Evolutionary conservation across 2,113 vertebrate species (phyloP).

Genomic region (Antechinus stuartii): DNA sequence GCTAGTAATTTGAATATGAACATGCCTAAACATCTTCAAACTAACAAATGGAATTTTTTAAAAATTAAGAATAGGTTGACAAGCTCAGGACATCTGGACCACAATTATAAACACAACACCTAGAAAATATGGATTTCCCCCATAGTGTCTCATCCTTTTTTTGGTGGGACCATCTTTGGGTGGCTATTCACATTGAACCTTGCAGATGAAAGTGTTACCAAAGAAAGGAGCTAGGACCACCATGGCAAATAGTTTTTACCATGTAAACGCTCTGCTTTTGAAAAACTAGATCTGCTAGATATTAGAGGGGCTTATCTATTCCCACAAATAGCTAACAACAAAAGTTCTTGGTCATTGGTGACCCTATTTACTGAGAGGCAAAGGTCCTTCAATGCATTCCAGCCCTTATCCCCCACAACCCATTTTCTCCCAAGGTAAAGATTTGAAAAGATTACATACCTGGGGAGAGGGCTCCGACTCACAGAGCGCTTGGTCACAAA

Average conservation of each 20-base stretch:
- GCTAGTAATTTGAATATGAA: constrained; percentile 5
- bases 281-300: constrained; percentile 42
- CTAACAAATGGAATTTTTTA: constrained; percentile 42
- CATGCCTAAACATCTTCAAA: constrained; percentile 1
- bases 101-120: not conserved
- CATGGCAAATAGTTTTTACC: constrained; percentile 35
- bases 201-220: not conserved
- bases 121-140: constrained; percentile 2
- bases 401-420: constrained; percentile 4
- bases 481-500: constrained; percentile 92
- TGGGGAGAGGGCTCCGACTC: constrained; percentile 94
- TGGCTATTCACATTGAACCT: not conserved
- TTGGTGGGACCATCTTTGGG: not conserved
- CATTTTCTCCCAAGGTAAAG: not conserved
- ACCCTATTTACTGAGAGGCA: not conserved
- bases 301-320: constrained; percentile 34
- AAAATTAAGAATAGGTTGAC: constrained; percentile 25
- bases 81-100: constrained; percentile 2
- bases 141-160: not conserved
- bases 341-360: not conserved
- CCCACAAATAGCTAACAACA: not conserved
- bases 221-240: constrained; percentile 62
- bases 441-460: constrained; percentile 84
- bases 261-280: constrained; percentile 39
- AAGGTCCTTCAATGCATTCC: not conserved